Percentiles rank a stretch among this genome's conserved stretches.
These are phyloP conservation scores for Megaleporinus macrocephalus DNA, from an alignment of 2,113 vertebrate genomes.

Conservation along the genomic window DNA sequence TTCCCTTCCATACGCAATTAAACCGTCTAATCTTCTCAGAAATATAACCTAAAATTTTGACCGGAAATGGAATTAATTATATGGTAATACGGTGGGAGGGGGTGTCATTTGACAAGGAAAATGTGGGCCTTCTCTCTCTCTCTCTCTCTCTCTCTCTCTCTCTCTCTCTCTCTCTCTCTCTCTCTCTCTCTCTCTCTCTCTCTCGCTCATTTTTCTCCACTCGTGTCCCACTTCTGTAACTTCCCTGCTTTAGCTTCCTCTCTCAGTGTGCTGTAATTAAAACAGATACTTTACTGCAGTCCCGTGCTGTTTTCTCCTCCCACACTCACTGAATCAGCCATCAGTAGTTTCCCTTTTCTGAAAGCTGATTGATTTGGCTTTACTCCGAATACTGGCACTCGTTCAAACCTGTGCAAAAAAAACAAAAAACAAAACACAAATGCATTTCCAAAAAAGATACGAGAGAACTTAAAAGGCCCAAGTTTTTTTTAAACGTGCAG, in stretches of 20 bases:
- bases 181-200: background rate
- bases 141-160: background rate
- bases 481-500: background rate
- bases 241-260: background rate
- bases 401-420: slow-evolving; percentile 12
- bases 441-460: slow-evolving; percentile 18
- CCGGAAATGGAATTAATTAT: background rate
- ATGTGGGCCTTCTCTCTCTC: background rate
- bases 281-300: slow-evolving; percentile 20
- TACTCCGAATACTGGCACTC: slow-evolving; percentile 28
- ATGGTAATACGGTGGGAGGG: background rate
- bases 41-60: too few species aligned
- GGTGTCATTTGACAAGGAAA: too few species aligned
- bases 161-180: background rate
- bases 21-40: too few species aligned
- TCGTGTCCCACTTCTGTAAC: background rate
- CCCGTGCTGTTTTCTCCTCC: slow-evolving; percentile 13
- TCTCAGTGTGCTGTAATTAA: slow-evolving; percentile 34
- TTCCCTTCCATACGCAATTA: too few species aligned
- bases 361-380: slow-evolving; percentile 44
- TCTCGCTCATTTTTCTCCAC: background rate
- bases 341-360: slow-evolving; percentile 34
- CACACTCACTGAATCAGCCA: slow-evolving; percentile 20
- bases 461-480: background rate
- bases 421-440: too few species aligned